Base-by-base conservation (phyloP, 1,140 invertebrate species). In the Cepaea nemoralis region DNA sequence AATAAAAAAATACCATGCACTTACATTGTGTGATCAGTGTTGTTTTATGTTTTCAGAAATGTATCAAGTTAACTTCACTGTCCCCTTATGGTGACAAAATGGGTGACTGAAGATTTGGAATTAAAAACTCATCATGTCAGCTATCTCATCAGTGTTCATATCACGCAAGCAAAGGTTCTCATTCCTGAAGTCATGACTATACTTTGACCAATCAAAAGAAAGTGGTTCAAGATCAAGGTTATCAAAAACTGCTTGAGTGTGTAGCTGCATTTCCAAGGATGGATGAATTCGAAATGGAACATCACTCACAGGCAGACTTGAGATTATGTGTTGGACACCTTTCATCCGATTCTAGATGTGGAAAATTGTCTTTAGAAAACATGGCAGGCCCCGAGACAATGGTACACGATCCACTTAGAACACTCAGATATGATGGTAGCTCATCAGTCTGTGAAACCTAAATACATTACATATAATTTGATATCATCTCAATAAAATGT, bases 191-290 rank as follows among this genome's bases (percentile, higher is more conserved):
- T 63, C 59, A 63, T 63, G 59, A 6, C n/a, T 6, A 16, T 63
- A 63, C 59, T 63, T 63, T 2, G 59, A 63, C n/a, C 59, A 63
- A 63, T 63, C 59, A 63, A 63, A 63, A 63, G 59, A 27, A 22
- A 31, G n/a, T 31, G 27, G 59, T 63, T 63, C 59, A 3, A 63
- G 59, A 31, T 63, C 22, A 31, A 63, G 59, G 16, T 63, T 16
- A 63, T 31, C 33, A 31, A 31, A 63, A 1, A 31, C 33, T 63
- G 59, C 22, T 6, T 31, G 1, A 63, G 27, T 16, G 6, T 31
- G n/a, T 31, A 31, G 27, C 22, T 31, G n/a, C 12, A 31, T 31
- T 31, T 63, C 59, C n/a, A 63, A 27, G n/a, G n/a, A 27, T 63
- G 59, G 27, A 63, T 63, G 59, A 63, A 63, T 10, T 5, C 16